Percentiles rank a stretch among this genome's conserved stretches.
Conservation (phyloP, 2,888 invertebrate species). For the Bimastos eiseni region DNA sequence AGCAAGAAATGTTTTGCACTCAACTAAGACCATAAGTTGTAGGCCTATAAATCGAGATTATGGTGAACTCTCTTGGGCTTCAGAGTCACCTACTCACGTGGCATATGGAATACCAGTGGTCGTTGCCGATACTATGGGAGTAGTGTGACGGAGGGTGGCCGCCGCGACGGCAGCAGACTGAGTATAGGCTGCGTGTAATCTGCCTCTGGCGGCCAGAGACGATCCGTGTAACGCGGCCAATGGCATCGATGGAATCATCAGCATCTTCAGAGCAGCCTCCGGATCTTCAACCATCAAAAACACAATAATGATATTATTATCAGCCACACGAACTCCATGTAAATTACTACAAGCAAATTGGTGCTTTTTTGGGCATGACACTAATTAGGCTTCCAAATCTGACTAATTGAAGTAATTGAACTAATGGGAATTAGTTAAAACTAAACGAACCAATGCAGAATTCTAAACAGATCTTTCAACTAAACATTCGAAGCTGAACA, state of each 20-base stretch:
- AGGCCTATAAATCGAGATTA: no score
- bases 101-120: not conserved
- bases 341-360: not conserved
- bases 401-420: no score
- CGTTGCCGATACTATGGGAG: not conserved
- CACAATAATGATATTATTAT: not conserved
- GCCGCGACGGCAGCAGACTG: slow-evolving; percentile 13
- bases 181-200: not conserved
- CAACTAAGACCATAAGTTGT: no score
- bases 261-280: not conserved
- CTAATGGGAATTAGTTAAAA: no score
- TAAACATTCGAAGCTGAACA: no score
- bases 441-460: no score
- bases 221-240: not conserved
- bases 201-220: not conserved
- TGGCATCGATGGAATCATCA: not conserved
- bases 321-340: not conserved
- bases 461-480: no score
- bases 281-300: not conserved
- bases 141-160: slow-evolving; percentile 1
- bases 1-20: no score
- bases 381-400: not conserved
- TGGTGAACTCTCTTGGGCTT: not conserved
- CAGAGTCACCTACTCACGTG: not conserved
- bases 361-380: not conserved